phyloP scores from a whole-genome alignment of 2,797 vertebrate genomes.

The Naso thynnoides region DNA sequence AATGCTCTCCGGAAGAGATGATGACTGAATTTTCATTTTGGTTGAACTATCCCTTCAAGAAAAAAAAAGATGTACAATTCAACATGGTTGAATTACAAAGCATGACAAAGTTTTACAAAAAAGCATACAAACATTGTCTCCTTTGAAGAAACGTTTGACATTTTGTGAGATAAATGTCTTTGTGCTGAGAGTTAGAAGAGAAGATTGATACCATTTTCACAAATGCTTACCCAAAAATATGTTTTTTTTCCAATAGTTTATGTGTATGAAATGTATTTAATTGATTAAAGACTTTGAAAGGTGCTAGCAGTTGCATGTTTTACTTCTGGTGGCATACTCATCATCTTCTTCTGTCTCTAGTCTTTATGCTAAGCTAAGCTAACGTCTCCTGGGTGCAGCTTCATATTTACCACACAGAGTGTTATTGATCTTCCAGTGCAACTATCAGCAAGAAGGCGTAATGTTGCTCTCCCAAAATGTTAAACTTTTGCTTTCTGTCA shows the following conservation, averaged over 20 bases:
- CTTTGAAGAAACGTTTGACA: neutral
- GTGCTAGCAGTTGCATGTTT: too few relatives aligned
- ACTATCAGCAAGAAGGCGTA: neutral
- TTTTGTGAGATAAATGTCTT: neutral
- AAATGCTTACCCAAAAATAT: too few relatives aligned
- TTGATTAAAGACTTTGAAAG: too few relatives aligned
- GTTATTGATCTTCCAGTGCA: neutral
- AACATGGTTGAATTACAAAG: too few relatives aligned
- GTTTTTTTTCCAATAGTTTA: too few relatives aligned
- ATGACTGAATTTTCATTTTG: too few relatives aligned
- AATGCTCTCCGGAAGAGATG: too few relatives aligned
- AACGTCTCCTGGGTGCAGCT: neutral
- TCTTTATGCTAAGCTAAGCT: too few relatives aligned
- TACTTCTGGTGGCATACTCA: too few relatives aligned
- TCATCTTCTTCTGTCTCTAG: too few relatives aligned
- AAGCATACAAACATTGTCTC: neutral
- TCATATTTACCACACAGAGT: neutral
- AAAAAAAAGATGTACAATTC: neutral
- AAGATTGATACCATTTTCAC: neutral
- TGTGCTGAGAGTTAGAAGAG: neutral
- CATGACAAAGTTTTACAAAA: neutral
- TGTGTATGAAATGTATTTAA: too few relatives aligned
- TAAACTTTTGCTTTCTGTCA: neutral
- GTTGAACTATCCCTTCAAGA: too few relatives aligned
- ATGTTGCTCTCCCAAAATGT: neutral